These are phyloP conservation scores for Dasypolia templi DNA, from an alignment of 2,888 invertebrate genomes.

Conservation along the genomic window DNA sequence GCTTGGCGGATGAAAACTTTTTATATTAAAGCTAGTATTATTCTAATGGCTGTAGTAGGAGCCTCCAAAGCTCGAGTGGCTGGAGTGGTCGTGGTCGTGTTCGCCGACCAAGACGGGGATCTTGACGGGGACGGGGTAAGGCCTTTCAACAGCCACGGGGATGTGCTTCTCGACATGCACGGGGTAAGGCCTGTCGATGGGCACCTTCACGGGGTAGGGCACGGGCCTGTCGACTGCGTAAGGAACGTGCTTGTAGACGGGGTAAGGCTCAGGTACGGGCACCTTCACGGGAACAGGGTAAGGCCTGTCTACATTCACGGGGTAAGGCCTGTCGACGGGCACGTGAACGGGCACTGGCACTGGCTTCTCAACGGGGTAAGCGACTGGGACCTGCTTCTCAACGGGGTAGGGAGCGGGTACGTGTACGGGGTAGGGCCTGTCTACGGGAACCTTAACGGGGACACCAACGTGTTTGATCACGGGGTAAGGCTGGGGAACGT, in stretches of 20 bases:
- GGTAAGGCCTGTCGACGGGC: conserved; percentile 91
- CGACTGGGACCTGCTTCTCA: conserved; percentile 91
- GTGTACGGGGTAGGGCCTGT: conserved; percentile 93
- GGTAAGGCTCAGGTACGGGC: conserved; percentile 90
- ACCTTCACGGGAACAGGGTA: conserved; percentile 90
- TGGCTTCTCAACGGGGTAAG: conserved; percentile 92
- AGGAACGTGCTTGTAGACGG: conserved; percentile 92
- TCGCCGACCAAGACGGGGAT: conserved; percentile 83
- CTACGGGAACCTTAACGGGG: conserved; percentile 93
- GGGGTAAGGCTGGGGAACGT: conserved; percentile 94
- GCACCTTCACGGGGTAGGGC: conserved; percentile 92
- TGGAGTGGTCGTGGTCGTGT: conserved; percentile 68
- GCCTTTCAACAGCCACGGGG: conserved; percentile 89
- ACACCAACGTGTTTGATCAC: conserved; percentile 91
- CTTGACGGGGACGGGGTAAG: conserved; percentile 90
- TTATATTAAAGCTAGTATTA: conserved; percentile 77
- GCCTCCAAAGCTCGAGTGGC: conserved; percentile 75
- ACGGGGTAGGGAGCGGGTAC: conserved; percentile 91
- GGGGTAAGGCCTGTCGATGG: conserved; percentile 92
- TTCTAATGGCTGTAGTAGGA: conserved; percentile 84
- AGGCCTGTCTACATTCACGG: conserved; percentile 89
- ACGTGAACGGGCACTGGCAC: conserved; percentile 91
- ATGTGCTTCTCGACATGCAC: conserved; percentile 88
- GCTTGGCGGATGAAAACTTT: conserved; percentile 75
- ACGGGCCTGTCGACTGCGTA: conserved; percentile 91